phyloP scores from a whole-genome alignment of 2,888 invertebrate species.

The Drosophila aldrichi region DNA sequence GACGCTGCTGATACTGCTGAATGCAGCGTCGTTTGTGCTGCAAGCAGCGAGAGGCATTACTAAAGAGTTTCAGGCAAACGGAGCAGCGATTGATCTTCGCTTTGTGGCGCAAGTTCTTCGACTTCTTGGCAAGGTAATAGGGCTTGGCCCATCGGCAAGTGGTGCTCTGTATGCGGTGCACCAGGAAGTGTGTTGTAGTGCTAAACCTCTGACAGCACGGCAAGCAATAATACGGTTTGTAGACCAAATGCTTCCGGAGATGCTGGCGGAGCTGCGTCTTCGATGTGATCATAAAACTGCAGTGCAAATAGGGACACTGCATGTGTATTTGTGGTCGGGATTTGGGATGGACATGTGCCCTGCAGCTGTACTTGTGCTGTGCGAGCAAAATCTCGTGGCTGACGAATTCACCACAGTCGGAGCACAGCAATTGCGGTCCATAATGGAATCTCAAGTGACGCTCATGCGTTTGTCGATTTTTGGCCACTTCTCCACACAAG shows the following conservation, averaged over 20 bases:
- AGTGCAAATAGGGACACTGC: constrained; percentile 69
- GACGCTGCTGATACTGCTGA: constrained; percentile 6
- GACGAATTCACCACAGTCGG: constrained; percentile 58
- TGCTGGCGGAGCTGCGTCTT: constrained; percentile 60
- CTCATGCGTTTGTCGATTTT: constrained; percentile 32
- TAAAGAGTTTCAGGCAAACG: constrained; percentile 46
- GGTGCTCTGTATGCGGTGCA: constrained; percentile 46
- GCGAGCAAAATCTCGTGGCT: constrained; percentile 37
- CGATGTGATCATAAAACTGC: constrained; percentile 50
- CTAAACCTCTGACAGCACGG: constrained; percentile 53
- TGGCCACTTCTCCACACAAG: constrained; percentile 71
- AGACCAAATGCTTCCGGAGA: constrained; percentile 47
- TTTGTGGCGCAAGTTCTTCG: neutral
- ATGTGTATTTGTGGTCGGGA: constrained; percentile 11
- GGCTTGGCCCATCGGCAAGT: constrained; percentile 43
- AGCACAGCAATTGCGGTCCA: constrained; percentile 63
- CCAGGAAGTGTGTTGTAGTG: constrained; percentile 43
- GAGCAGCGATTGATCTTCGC: constrained; percentile 27
- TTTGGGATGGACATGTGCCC: neutral
- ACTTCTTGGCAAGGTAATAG: constrained; percentile 28
- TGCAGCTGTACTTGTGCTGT: constrained; percentile 55
- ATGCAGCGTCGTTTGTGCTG: constrained; percentile 49
- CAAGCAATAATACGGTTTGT: constrained; percentile 54
- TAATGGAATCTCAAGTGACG: constrained; percentile 68
- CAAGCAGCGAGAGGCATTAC: constrained; percentile 2